Percentiles rank a stretch among this genome's conserved stretches.
These are phyloP conservation scores for Amblyornis subalaris DNA, from an alignment of 2,113 vertebrate genomes.

Conservation along the genomic window DNA sequence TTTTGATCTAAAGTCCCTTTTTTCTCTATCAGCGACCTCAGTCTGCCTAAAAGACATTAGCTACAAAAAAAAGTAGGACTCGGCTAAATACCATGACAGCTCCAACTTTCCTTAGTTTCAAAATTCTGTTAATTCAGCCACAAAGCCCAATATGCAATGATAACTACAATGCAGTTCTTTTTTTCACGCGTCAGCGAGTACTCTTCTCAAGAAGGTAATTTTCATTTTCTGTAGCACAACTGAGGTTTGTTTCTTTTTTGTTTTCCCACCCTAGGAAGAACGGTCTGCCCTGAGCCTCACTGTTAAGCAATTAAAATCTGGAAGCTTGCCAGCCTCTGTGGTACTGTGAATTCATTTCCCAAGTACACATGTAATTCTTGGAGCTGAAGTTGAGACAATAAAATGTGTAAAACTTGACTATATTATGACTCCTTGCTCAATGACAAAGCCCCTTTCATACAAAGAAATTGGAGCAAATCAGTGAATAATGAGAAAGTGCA, in stretches of 20 bases:
- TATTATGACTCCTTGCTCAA: conserved; percentile 29
- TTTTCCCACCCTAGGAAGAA: conserved; percentile 25
- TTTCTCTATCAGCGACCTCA: background rate
- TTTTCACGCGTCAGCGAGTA: background rate
- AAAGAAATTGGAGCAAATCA: background rate
- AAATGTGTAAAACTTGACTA: conserved; percentile 49
- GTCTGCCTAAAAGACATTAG: background rate
- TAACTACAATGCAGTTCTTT: background rate
- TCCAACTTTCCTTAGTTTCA: background rate
- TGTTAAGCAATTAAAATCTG: conserved; percentile 59
- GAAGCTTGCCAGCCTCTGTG: conserved; percentile 42
- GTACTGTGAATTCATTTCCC: conserved; percentile 52
- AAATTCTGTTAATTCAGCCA: background rate
- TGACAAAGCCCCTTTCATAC: background rate
- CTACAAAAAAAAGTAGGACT: background rate
- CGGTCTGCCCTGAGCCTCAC: background rate
- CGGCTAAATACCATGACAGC: background rate
- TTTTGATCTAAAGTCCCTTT: background rate
- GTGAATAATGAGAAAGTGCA: background rate
- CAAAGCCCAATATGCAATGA: background rate
- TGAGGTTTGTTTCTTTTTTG: background rate
- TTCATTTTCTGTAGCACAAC: conserved; percentile 16
- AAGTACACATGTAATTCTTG: conserved; percentile 47
- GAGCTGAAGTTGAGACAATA: conserved; percentile 36
- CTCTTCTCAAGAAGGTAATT: background rate